phyloP scores from a whole-genome alignment of 2,797 vertebrate genomes.

The Enoplosus armatus region DNA sequence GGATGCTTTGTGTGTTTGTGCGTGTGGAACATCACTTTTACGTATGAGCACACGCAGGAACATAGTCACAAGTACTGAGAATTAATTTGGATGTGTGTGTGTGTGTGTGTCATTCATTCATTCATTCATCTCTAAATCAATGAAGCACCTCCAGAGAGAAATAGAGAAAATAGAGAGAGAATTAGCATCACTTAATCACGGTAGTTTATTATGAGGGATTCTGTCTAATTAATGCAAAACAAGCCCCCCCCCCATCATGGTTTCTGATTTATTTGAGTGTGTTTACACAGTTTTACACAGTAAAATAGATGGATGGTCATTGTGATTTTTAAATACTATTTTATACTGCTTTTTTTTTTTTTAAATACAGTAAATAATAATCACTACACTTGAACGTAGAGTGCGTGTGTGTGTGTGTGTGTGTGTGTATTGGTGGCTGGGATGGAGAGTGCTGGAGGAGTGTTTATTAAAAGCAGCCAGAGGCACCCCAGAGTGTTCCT shows the following conservation, averaged over 20 bases:
- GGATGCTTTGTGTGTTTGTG: not conserved
- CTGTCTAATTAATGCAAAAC: no score
- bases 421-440: slow-evolving; percentile 28
- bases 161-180: no score
- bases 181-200: no score
- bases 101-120: not conserved
- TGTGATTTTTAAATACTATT: not conserved
- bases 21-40: not conserved
- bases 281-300: no score
- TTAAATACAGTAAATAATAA: not conserved
- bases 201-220: no score
- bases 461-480: slow-evolving; percentile 58
- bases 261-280: no score
- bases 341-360: no score
- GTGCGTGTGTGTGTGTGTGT: slow-evolving; percentile 1
- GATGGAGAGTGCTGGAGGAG: no score
- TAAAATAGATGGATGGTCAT: not conserved
- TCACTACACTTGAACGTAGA: not conserved
- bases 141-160: not conserved
- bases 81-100: not conserved
- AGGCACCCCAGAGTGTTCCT: slow-evolving; percentile 32
- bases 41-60: not conserved
- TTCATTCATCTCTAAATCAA: not conserved
- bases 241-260: no score
- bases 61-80: no score